Evolutionary conservation across 2,888 invertebrate species (phyloP).

Genomic region (Platycheirus rosarum): DNA sequence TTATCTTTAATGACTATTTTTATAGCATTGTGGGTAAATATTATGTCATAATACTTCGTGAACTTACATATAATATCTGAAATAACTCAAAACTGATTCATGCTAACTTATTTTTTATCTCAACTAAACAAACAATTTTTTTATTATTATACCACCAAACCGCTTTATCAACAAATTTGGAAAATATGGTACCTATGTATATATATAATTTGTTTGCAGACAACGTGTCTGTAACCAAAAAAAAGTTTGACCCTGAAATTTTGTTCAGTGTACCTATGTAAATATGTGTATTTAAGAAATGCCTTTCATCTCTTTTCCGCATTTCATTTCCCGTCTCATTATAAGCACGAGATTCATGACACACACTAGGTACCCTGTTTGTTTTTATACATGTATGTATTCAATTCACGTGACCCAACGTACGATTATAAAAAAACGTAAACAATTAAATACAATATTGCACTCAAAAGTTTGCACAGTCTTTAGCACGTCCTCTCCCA

Average conservation of each 20-base stretch:
- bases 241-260: constrained; percentile 19
- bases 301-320: neutral
- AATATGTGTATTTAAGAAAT: too few species aligned
- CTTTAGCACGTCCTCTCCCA: constrained; percentile 4
- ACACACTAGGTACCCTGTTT: neutral
- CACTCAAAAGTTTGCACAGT: constrained; percentile 20
- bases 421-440: neutral
- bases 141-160: too few species aligned
- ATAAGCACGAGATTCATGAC: neutral
- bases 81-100: too few species aligned
- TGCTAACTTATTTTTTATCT: too few species aligned
- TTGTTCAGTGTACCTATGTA: constrained; percentile 1
- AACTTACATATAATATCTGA: too few species aligned
- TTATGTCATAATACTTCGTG: too few species aligned
- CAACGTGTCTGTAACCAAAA: neutral
- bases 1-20: too few species aligned
- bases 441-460: constrained; percentile 20
- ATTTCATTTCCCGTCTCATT: neutral
- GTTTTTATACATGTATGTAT: too few species aligned
- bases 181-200: too few species aligned
- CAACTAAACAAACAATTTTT: too few species aligned
- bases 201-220: neutral
- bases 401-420: constrained; percentile 23
- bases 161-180: neutral
- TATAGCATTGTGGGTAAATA: too few species aligned